Base-by-base conservation (phyloP, 2,888 invertebrate genomes). In the Drosophila vallismaia region DNA sequence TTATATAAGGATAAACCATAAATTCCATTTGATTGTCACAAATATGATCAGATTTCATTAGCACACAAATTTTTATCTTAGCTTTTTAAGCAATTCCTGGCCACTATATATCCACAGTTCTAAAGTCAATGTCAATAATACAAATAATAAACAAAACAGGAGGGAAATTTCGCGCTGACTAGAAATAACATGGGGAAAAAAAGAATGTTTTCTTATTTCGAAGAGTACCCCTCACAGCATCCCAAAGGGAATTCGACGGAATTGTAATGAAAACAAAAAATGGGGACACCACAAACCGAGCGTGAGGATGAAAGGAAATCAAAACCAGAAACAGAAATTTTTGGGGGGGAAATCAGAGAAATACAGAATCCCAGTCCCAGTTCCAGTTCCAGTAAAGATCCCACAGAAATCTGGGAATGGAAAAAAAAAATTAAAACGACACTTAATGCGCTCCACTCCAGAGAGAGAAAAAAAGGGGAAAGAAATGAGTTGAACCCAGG, bases 261-360 rank as follows among this genome's bases (percentile, higher is more conserved):
- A 81, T 52, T 44, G 76, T 46, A 77, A 77, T 64, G 69, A 72
- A 81, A 81, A 74, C 71, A 75, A 28, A 49, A 62, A 49, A 58
- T 49, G 51, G 51, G 49, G 55, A 36, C 67, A 68, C 53, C 50
- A 31, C 63, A 69, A 74, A 51, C 49, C 44, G 44, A 49, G 45
- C 58, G 53, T 31, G 56, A 42, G 74, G 48, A 59, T 58, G 63
- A 50, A 58, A 70, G 75, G 64, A 75, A 72, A 71, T 67, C 69
- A 71, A 73, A 54, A 48, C 48, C 36, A 58, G 24, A 71, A 46
- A 60, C 51, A 50, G 14, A 56, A 64, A 69, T 55, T 63, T 52
- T 64, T n/a, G n/a, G 76, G 71, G 69, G 36, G 62, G 51, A 48
- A 50, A 71, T 51, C 31, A 44, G n/a, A 67, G 40, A 56, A 12